Percentiles rank a stretch among this genome's conserved stretches.
These are phyloP conservation scores for Regulus satrapa DNA, from an alignment of 2,113 vertebrate species.

Conservation along the genomic window DNA sequence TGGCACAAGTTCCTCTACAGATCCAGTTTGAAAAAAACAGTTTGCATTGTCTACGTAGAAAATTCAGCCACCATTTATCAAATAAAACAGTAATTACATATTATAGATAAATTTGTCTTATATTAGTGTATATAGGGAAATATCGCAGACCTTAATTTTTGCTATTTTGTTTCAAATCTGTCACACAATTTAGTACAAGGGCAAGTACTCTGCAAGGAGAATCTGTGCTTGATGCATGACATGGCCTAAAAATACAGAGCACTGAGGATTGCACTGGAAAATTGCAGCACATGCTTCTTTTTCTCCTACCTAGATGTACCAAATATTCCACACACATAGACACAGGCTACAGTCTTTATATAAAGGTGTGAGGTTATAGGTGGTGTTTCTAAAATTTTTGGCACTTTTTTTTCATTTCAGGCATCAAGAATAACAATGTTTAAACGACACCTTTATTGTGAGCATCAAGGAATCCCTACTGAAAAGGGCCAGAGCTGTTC, in stretches of 20 bases:
- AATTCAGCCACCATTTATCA: background rate
- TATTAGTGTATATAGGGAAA: background rate
- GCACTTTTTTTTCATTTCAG: background rate
- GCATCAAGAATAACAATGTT: background rate
- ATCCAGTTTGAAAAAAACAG: background rate
- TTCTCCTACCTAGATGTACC: background rate
- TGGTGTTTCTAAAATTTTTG: background rate
- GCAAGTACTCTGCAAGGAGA: background rate
- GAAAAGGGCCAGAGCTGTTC: background rate
- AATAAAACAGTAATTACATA: background rate
- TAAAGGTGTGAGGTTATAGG: too few relatives aligned
- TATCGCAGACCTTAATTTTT: background rate
- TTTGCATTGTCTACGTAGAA: background rate
- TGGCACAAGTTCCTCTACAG: background rate
- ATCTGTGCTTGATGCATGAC: background rate
- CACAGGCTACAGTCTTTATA: rapidly evolving
- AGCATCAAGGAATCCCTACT: background rate
- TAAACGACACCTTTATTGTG: background rate
- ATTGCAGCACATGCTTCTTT: background rate
- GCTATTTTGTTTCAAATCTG: background rate
- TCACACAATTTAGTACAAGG: background rate
- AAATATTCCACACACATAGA: background rate
- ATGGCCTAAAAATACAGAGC: background rate
- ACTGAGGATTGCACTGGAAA: background rate
- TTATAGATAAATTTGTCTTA: background rate